These are phyloP conservation scores for Lasaia peninsularis DNA, from an alignment of 1,140 invertebrate species.

Conservation along the genomic window DNA sequence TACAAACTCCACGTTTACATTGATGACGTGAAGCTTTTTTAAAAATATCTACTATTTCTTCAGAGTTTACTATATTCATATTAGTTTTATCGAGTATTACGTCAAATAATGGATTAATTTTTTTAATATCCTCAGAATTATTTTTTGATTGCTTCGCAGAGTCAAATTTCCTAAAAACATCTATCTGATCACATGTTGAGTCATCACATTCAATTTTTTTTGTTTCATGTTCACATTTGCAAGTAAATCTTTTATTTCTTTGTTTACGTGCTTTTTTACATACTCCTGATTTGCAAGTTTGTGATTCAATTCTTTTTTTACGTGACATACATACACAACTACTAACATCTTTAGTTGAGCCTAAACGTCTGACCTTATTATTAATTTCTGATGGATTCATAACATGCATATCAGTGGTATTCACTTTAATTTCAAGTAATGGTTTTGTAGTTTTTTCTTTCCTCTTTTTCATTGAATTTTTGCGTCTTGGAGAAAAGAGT, in stretches of 20 bases:
- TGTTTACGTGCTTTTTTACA: conserved; percentile 30
- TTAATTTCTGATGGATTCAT: conserved; percentile 10
- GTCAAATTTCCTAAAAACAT: conserved; percentile 3
- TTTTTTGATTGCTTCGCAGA: conserved; percentile 14
- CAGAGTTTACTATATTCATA: conserved; percentile 42
- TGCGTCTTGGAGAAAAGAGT: not conserved
- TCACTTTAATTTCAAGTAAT: conserved; percentile 12
- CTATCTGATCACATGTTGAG: conserved; percentile 22
- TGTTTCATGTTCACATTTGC: conserved; percentile 25
- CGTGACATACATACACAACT: conserved; percentile 40
- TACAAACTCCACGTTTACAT: conserved; percentile 31
- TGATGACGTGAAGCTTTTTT: conserved; percentile 15
- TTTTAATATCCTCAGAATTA: not conserved
- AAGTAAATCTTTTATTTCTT: conserved; percentile 34
- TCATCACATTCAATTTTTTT: conserved; percentile 31
- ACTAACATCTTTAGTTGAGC: conserved; percentile 3
- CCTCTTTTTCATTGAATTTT: not conserved
- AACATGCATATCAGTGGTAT: conserved; percentile 10
- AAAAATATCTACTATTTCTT: conserved; percentile 35
- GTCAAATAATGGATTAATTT: conserved; percentile 34
- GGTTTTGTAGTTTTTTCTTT: not conserved
- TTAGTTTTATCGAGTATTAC: conserved; percentile 36
- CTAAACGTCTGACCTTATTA: not conserved
- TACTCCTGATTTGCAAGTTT: conserved; percentile 25
- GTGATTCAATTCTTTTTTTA: conserved; percentile 3